Evolutionary conservation across 2,888 invertebrate genomes (phyloP), one percentile per base, ranked within the genome.

Genomic region (Calameuta pallipes): DNA sequence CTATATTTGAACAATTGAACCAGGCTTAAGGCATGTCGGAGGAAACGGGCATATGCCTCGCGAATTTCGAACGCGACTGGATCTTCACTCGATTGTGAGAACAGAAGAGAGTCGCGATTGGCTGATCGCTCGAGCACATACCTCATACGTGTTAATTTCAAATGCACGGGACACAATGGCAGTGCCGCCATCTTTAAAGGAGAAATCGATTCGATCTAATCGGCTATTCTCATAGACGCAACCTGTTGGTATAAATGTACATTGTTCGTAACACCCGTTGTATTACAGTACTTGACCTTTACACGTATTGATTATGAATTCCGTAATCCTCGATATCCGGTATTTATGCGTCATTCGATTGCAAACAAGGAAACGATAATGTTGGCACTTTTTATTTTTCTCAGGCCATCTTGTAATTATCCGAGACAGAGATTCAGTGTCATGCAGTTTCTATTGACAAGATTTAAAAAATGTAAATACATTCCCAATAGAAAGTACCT

Each of bases 161-260:
- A 76, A 69, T 73, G 76, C 77, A 56, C 23, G 56, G 75, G 78
- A 78, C 73, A 81, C 80, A 78, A 77, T 80, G 80, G 79, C 79
- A 76, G 74, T 75, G 71, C 30, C 31, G 74, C 34, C 70, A 71
- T 74, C 77, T 75, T 76, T 69, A 13, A 68, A 75, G 75, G 75
- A 70, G 56, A 56, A 56, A 56, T 23, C 56, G 56, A 56, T 56
- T 56, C 56, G 23, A 56, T 23, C 23, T 23, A 23, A 56, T 56
- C 56, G 56, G 3, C 23, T 56, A 23, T 56, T 56, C 23, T 23
- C 23, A 23, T 23, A 23, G 23, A 56, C 56, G 23, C 23, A 41
- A 4, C 6, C 41, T 6, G 0, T 6, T 2, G 23, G 56, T 23
- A 9, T 23, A 56, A 56, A 56, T 56, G 23, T 23, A 56, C 1